Evolutionary conservation across 2,888 invertebrate species (phyloP).

Genomic region (Heliconius cydno): DNA sequence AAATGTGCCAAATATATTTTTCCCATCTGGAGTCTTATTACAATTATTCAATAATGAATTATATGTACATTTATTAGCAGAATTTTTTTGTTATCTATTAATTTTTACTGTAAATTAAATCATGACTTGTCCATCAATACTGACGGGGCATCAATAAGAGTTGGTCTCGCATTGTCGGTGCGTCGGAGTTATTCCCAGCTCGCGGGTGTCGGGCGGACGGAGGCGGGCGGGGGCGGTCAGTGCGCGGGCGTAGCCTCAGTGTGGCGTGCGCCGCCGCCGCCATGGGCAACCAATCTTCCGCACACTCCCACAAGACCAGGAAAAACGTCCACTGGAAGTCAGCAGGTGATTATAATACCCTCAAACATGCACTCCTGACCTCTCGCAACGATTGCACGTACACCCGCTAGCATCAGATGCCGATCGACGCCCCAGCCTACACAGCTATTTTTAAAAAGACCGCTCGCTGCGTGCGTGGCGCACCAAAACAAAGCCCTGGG

Average conservation of each 20-base stretch:
- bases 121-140: slow-evolving; percentile 49
- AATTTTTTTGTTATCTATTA: not conserved
- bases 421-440: slow-evolving; percentile 59
- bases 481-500: slow-evolving; percentile 81
- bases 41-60: not conserved
- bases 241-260: slow-evolving; percentile 68
- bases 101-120: slow-evolving; percentile 13
- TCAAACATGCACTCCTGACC: slow-evolving; percentile 44
- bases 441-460: slow-evolving; percentile 77
- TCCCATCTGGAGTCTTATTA: not conserved
- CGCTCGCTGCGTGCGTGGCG: slow-evolving; percentile 79
- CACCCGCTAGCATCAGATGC: slow-evolving; percentile 46
- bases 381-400: slow-evolving; percentile 40
- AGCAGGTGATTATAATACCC: slow-evolving; percentile 85
- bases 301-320: slow-evolving; percentile 83
- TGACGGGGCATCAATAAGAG: slow-evolving; percentile 70
- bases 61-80: not conserved
- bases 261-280: slow-evolving; percentile 81
- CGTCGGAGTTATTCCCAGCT: slow-evolving; percentile 76
- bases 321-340: slow-evolving; percentile 93
- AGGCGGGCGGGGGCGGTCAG: slow-evolving; percentile 56
- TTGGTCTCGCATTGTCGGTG: slow-evolving; percentile 65
- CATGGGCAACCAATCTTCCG: slow-evolving; percentile 82
- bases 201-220: slow-evolving; percentile 54
- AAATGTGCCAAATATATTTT: slow-evolving; percentile 1